Base-by-base conservation (phyloP, 2,797 vertebrate species). In the Molossus molossus region DNA sequence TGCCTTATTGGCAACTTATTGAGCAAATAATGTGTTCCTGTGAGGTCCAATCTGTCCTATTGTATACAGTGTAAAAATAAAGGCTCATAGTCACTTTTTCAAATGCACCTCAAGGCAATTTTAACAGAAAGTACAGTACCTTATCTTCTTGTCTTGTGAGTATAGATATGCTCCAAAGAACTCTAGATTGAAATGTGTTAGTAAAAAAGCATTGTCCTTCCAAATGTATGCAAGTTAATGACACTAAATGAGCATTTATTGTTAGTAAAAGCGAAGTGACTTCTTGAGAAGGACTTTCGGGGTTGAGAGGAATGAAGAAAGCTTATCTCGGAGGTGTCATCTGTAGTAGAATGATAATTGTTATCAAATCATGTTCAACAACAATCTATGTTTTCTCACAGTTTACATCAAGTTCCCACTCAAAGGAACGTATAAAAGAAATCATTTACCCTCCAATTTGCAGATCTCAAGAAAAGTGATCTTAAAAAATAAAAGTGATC, bases 301-400 rank as follows among this genome's bases (percentile, higher is more conserved):
- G 25, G 55, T 50, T 40, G 18, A 93, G 45, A 20, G 14, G 27
- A 83, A 83, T 50, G 13, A 94, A 89, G 53, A 83, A 76, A 83
- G 37, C 23, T 69, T 69, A 60, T 89, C 50, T 94, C 70, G 40
- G 50, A 40, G 11, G 12, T 53, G 58, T 27, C 57, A 70, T 50
- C 50, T 67, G 9, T 6, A 83, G n/a, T 29, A 76, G 23, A 83
- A 50, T 11, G 50, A 75, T 37, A 65, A 76, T 3, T 76, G 14
- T 76, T 37, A 76, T 25, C 62, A 77, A 75, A 76, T 76, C 12
- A 25, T 40, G 60, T 70, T 83, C 76, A 60, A 83, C 18, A 50
- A 83, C 60, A 69, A 50, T 76, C 23, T 67, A 18, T 69, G 67
- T 89, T 76, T 89, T 83, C 86, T 82, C 40, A 69, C 40, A 83